These are phyloP conservation scores for Prietella phreatophila DNA, from an alignment of 2,113 vertebrate genomes.

Conservation along the genomic window DNA sequence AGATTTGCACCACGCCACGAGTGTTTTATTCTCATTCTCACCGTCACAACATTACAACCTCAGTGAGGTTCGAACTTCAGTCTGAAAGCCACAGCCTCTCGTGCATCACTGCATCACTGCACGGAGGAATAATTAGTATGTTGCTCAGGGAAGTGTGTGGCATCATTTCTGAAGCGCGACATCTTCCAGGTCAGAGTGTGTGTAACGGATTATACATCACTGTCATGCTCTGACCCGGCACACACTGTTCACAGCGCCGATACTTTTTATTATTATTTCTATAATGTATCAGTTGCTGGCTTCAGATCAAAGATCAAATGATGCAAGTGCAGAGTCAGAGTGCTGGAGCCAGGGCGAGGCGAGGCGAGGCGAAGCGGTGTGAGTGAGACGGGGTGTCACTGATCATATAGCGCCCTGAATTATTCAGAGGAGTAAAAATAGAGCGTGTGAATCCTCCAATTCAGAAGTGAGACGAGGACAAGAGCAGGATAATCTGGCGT, in stretches of 20 bases:
- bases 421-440: constrained; percentile 55
- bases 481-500: neutral
- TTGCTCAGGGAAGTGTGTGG: constrained; percentile 15
- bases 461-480: constrained; percentile 20
- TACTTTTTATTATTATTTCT: constrained; percentile 13
- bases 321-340: constrained; percentile 50
- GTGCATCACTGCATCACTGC: neutral
- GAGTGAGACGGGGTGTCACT: constrained; percentile 44
- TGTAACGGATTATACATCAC: constrained; percentile 37
- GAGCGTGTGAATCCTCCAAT: constrained; percentile 52
- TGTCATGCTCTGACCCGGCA: constrained; percentile 42
- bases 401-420: constrained; percentile 55
- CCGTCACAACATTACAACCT: neutral
- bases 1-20: neutral
- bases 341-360: neutral
- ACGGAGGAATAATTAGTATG: neutral
- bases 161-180: neutral
- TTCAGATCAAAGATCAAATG: constrained; percentile 51
- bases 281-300: constrained; percentile 19
- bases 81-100: neutral
- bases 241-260: constrained; percentile 32
- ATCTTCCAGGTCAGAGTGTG: constrained; percentile 23
- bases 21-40: neutral
- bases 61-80: neutral
- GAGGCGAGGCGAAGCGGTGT: neutral